phyloP scores from a whole-genome alignment of 2,797 vertebrate species.

The Parambassis ranga region DNA sequence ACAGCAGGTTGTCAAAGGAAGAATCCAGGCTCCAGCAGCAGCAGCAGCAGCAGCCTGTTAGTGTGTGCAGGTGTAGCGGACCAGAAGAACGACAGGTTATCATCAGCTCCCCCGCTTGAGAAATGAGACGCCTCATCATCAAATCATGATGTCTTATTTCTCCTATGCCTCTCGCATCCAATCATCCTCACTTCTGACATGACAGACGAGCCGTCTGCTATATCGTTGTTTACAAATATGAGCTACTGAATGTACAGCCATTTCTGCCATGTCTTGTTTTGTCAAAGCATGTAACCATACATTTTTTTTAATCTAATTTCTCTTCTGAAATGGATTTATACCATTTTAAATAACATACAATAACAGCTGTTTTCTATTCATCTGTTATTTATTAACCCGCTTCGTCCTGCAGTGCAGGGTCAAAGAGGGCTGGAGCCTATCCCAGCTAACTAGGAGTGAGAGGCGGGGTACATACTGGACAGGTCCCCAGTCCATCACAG shows the following conservation, averaged over 20 bases:
- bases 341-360: too few relatives aligned
- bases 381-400: too few relatives aligned
- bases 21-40: conserved; percentile 59
- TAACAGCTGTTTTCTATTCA: too few relatives aligned
- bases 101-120: conserved; percentile 62
- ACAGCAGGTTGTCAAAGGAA: conserved; percentile 74
- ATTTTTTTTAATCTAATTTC: too few relatives aligned
- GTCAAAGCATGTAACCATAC: too few relatives aligned
- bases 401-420: too few relatives aligned
- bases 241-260: not conserved
- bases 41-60: conserved; percentile 71
- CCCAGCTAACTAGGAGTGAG: too few relatives aligned
- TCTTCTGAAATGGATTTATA: too few relatives aligned
- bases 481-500: too few relatives aligned
- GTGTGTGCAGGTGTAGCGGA: conserved; percentile 71
- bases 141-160: conserved; percentile 64
- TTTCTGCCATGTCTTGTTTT: conserved; percentile 2
- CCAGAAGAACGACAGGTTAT: conserved; percentile 74
- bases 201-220: conserved; percentile 34
- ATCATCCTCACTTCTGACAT: conserved; percentile 48
- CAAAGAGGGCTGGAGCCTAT: too few relatives aligned
- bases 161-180: conserved; percentile 36
- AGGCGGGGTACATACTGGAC: too few relatives aligned
- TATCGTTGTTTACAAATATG: conserved; percentile 57
- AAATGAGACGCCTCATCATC: conserved; percentile 69